These are phyloP conservation scores for Tetragonula carbonaria DNA, from an alignment of 2,888 invertebrate species.

Conservation along the genomic window DNA sequence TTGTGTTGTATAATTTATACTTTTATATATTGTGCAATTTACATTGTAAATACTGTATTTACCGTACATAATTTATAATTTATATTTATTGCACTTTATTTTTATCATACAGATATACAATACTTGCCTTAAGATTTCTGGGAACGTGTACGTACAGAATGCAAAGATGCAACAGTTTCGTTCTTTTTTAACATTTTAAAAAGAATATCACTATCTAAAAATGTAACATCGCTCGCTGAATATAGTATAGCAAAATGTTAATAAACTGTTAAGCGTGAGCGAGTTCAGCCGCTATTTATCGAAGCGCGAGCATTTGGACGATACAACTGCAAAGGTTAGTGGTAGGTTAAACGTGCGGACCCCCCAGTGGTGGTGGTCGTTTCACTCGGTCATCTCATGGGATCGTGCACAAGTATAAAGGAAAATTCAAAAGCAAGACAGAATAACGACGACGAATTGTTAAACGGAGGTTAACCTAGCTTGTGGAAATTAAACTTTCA, in stretches of 20 bases:
- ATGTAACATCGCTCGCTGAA: not conserved
- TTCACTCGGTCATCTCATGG: not conserved
- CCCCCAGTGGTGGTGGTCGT: not conserved
- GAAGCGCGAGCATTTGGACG: not conserved
- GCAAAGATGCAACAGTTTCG: no score
- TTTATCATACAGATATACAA: no score
- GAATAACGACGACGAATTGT: not conserved
- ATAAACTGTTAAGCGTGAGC: not conserved
- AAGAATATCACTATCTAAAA: not conserved
- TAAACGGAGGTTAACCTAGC: not conserved
- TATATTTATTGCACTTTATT: no score
- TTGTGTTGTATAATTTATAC: no score
- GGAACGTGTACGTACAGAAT: no score
- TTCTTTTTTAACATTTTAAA: not conserved
- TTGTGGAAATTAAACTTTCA: constrained; percentile 41
- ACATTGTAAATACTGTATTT: no score
- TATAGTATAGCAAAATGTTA: not conserved
- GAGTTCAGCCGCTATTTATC: constrained; percentile 8
- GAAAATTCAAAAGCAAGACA: not conserved
- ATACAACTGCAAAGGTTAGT: not conserved
- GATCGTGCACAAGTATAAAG: not conserved
- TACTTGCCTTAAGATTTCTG: no score
- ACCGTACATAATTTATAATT: no score
- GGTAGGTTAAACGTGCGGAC: constrained; percentile 7
- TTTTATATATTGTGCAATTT: no score